Conservation (phyloP, 2,113 vertebrate species). For the Phycodurus eques region DNA sequence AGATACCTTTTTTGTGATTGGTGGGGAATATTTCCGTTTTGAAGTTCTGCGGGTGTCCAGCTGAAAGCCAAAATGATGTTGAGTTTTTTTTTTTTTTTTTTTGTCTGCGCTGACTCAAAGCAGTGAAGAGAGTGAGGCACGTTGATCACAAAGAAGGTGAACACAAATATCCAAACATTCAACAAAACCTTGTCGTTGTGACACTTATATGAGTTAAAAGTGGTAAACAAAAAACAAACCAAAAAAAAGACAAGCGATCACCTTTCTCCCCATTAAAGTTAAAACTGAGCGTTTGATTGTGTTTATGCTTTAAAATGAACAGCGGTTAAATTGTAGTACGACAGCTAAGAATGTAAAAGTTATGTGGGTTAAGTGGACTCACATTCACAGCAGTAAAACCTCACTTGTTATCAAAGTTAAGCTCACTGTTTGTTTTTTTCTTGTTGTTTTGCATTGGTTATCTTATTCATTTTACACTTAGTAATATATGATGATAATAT, state of each 20-base stretch:
- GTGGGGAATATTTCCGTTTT: constrained; percentile 82
- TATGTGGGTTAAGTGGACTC: too few relatives aligned
- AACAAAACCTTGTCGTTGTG: too few relatives aligned
- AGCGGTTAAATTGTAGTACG: neutral
- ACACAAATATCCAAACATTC: too few relatives aligned
- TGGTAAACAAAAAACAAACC: neutral
- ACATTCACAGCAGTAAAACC: too few relatives aligned
- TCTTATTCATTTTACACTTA: too few relatives aligned
- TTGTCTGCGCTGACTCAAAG: neutral
- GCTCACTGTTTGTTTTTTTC: too few relatives aligned
- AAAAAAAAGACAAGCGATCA: neutral
- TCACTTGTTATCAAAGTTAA: too few relatives aligned
- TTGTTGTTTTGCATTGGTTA: too few relatives aligned
- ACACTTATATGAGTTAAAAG: too few relatives aligned
- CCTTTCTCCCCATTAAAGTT: neutral
- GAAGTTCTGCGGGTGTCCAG: constrained; percentile 83
- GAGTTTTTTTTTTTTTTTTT: constrained; percentile 9
- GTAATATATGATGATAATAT: too few relatives aligned
- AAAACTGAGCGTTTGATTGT: neutral
- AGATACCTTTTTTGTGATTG: constrained; percentile 83
- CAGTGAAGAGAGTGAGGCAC: neutral
- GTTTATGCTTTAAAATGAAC: neutral
- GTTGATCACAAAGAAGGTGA: too few relatives aligned
- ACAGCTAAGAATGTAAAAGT: too few relatives aligned
- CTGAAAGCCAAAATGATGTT: constrained; percentile 66